Conservation (phyloP, 2,113 vertebrate species). For the Microtus montanus region DNA sequence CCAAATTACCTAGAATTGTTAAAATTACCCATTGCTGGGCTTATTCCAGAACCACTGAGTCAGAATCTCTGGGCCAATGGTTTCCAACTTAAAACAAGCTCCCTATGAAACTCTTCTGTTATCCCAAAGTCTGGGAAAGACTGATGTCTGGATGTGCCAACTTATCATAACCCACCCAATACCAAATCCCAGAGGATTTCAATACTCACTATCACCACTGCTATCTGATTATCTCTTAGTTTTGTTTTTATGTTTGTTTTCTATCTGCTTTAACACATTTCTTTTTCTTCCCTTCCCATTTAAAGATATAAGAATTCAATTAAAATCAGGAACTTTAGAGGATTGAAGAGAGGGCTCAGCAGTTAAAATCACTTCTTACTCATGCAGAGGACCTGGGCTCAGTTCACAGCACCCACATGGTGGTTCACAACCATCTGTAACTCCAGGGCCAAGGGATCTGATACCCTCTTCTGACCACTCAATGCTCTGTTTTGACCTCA, state of each 20-base stretch:
- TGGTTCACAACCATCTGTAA: neutral
- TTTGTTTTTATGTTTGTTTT: slow-evolving; percentile 39
- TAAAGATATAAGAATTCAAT: neutral
- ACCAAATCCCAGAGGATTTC: slow-evolving; percentile 24
- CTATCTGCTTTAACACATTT: neutral
- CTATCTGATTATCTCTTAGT: neutral
- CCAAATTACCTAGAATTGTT: slow-evolving; percentile 23
- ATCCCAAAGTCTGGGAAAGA: neutral
- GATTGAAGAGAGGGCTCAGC: too few species aligned
- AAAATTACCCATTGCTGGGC: slow-evolving; percentile 28
- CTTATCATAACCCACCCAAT: slow-evolving; percentile 25
- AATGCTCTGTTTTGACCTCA: neutral
- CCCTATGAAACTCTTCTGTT: slow-evolving; percentile 57
- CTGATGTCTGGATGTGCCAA: slow-evolving; percentile 43
- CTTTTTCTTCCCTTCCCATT: slow-evolving; percentile 23
- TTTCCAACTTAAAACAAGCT: slow-evolving; percentile 59
- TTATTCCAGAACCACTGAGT: neutral
- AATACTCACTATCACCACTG: slow-evolving; percentile 21
- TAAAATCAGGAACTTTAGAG: neutral
- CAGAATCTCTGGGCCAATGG: slow-evolving; percentile 13
- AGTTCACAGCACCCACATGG: neutral
- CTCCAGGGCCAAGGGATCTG: neutral
- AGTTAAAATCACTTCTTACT: neutral
- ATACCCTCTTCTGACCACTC: neutral
- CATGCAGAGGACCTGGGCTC: neutral